Conservation (phyloP, 2,888 invertebrate species). For the Hermaeophaga mercurialis region DNA sequence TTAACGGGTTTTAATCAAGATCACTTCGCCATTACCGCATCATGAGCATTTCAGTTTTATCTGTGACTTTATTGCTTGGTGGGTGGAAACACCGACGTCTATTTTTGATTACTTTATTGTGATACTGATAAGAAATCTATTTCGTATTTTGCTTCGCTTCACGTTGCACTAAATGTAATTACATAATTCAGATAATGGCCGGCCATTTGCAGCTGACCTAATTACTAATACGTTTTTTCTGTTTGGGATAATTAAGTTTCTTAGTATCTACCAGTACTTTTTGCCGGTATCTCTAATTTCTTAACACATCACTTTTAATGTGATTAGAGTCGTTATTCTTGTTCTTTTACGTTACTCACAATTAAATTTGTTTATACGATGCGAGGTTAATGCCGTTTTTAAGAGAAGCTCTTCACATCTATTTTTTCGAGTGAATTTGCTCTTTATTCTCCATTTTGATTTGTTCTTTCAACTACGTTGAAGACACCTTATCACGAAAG, state of each 20-base stretch:
- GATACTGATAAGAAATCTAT: slow-evolving; percentile 52
- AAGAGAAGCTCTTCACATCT: no score
- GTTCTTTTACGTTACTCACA: no score
- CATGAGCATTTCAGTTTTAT: slow-evolving; percentile 48
- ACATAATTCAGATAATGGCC: slow-evolving; percentile 16
- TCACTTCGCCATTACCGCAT: slow-evolving; percentile 41
- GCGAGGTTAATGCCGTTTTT: no score
- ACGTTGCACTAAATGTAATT: slow-evolving; percentile 31
- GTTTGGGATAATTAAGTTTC: background rate
- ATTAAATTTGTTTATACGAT: no score
- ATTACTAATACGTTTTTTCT: slow-evolving; percentile 2
- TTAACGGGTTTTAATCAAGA: slow-evolving; percentile 27
- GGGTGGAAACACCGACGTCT: slow-evolving; percentile 53
- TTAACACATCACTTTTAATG: no score
- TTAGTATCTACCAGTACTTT: no score
- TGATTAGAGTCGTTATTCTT: no score
- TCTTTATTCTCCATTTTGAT: no score
- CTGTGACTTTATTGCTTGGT: slow-evolving; percentile 47
- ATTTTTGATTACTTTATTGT: slow-evolving; percentile 54
- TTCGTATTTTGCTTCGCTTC: slow-evolving; percentile 34
- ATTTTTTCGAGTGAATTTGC: no score
- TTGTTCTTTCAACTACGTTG: no score
- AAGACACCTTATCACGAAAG: no score
- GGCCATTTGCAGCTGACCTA: slow-evolving; percentile 8
- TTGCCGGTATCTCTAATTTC: no score